A percentile compares a stretch with the other conserved stretches of the same genome.
Evolutionary conservation across 2,888 invertebrate genomes (phyloP).

Genomic region (Lacanobia wlatinum): DNA sequence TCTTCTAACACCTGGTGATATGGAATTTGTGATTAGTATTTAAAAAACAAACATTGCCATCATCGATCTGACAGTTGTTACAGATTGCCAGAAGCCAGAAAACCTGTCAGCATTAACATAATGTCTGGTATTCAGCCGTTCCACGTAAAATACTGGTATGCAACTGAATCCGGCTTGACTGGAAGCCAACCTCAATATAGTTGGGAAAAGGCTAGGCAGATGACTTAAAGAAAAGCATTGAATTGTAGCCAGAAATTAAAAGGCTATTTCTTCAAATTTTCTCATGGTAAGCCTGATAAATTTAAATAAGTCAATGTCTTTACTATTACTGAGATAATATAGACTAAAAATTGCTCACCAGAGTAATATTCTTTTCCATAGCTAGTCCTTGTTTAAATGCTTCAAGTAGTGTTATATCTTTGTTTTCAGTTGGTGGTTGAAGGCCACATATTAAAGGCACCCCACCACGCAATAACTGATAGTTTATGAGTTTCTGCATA

Average conservation of each 20-base stretch:
- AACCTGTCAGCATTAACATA: too few species aligned
- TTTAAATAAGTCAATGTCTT: neutral
- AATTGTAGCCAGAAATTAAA: neutral
- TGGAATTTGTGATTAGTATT: slow-evolving; percentile 9
- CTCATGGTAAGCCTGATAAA: too few species aligned
- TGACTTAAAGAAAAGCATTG: neutral
- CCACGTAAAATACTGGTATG: too few species aligned
- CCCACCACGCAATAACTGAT: slow-evolving; percentile 75
- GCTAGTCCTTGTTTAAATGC: slow-evolving; percentile 70
- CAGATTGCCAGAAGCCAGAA: too few species aligned
- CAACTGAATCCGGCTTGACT: too few species aligned
- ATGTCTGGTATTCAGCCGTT: too few species aligned
- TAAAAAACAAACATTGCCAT: neutral
- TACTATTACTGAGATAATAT: neutral
- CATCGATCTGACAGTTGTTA: too few species aligned
- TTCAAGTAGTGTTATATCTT: slow-evolving; percentile 66
- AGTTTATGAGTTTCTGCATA: slow-evolving; percentile 73
- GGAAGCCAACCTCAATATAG: too few species aligned
- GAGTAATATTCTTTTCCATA: slow-evolving; percentile 74
- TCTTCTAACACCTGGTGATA: slow-evolving; percentile 70
- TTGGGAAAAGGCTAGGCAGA: too few species aligned
- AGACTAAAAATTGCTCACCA: slow-evolving; percentile 60
- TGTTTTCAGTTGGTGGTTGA: slow-evolving; percentile 53
- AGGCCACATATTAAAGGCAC: slow-evolving; percentile 63
- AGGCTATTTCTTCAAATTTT: too few species aligned